Conservation (phyloP, 2,113 vertebrate genomes). For the Gambusia holbrooki region DNA sequence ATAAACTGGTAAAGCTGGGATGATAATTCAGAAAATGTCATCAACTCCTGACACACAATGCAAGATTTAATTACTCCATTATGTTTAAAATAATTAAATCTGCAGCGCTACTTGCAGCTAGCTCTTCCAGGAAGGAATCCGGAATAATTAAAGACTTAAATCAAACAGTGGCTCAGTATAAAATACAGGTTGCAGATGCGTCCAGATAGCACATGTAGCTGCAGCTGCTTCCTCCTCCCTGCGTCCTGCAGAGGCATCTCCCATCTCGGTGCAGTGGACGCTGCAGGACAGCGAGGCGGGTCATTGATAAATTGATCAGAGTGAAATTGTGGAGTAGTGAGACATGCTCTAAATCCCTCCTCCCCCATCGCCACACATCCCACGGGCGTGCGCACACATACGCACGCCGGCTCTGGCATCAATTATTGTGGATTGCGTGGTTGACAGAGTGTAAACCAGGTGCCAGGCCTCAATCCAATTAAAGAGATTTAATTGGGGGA, state of each 20-base stretch:
- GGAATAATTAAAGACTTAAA: neutral
- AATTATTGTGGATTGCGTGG: conserved; percentile 76
- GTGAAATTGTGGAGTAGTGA: conserved; percentile 68
- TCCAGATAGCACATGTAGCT: neutral
- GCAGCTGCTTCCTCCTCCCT: neutral
- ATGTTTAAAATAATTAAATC: neutral
- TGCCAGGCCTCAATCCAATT: conserved; percentile 80
- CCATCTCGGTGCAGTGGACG: conserved; percentile 46
- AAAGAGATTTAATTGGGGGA: conserved; percentile 80
- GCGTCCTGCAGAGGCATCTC: conserved; percentile 38
- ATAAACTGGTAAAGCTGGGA: no score
- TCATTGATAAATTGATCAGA: conserved; percentile 77
- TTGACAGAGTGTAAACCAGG: conserved; percentile 80
- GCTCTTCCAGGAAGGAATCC: neutral
- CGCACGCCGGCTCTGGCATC: conserved; percentile 60
- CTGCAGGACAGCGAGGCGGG: conserved; percentile 51
- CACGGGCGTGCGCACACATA: conserved; percentile 38
- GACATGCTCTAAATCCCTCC: conserved; percentile 69
- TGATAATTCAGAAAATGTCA: no score
- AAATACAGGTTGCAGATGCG: neutral
- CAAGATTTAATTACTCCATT: neutral
- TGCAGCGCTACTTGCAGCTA: no score
- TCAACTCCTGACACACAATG: neutral
- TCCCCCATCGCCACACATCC: conserved; percentile 44
- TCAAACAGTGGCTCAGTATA: neutral